phyloP scores from a whole-genome alignment of 2,888 invertebrate genomes.

The Mellilla xanthometata region DNA sequence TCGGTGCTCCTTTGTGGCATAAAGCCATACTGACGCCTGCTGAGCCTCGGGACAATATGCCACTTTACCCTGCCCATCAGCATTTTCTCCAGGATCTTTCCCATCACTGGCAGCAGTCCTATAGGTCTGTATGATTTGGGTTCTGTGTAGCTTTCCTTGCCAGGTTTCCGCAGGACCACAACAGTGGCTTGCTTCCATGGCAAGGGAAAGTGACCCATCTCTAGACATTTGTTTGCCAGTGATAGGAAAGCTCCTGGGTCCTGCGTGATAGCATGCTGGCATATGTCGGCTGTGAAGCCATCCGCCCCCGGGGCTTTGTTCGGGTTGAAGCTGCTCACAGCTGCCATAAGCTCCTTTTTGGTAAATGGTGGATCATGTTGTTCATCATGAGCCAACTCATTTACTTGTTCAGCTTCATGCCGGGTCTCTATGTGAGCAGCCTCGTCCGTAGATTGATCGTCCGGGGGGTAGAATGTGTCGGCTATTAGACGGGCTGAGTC shows the following conservation, averaged over 20 bases:
- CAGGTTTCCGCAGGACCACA: neutral
- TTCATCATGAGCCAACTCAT: neutral
- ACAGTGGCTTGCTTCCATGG: too few relatives aligned
- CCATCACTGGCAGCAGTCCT: neutral
- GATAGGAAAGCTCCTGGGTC: neutral
- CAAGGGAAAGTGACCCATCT: neutral
- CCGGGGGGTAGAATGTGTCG: too few relatives aligned
- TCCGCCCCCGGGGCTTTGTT: slow-evolving; percentile 15
- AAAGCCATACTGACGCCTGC: slow-evolving; percentile 19
- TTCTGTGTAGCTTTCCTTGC: neutral
- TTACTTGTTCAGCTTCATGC: too few relatives aligned
- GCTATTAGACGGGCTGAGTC: too few relatives aligned
- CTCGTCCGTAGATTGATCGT: too few relatives aligned
- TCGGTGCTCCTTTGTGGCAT: slow-evolving; percentile 15
- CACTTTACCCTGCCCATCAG: neutral
- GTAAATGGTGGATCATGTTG: slow-evolving; percentile 1
- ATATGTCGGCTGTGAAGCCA: slow-evolving; percentile 12
- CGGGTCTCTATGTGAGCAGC: too few relatives aligned
- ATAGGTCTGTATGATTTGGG: neutral
- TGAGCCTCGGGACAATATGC: slow-evolving; percentile 14
- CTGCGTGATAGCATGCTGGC: neutral
- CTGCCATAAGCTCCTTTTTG: neutral
- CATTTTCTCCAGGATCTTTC: neutral
- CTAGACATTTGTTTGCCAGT: neutral
- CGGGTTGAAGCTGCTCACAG: slow-evolving; percentile 3